Base-by-base conservation (phyloP, 2,888 invertebrate species). In the Subacronicta megacephala region DNA sequence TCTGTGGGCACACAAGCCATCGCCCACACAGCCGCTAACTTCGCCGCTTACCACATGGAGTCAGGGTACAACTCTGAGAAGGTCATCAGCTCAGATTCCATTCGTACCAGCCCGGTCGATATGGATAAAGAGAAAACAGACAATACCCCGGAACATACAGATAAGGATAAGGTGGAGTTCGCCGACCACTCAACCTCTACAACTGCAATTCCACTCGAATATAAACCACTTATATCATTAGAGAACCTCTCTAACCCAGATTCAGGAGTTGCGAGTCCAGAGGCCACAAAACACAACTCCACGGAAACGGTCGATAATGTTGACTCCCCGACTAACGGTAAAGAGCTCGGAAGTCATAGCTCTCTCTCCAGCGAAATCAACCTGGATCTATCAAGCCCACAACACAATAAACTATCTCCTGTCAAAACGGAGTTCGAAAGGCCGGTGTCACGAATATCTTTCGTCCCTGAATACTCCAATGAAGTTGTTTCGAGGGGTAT, bases 31-130 rank as follows among this genome's bases (percentile, higher is more conserved):
- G 85, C 94, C 42, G 85, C 95, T 64, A 90, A 90, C 90, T 94
- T 94, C 74, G 92, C 94, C 0, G 88, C 91, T 3, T 93, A 93
- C 80, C 92, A 92, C 75, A 94, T 95, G 80, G 96, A 96, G 79
- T 96, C 96, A 0, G 96, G 96, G 0, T 96, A 96, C 78, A 96
- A 96, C 85, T 96, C 93, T 0, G 93, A 92, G 49, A 93, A 93
- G 56, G 89, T 92, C 23, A 88, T 92, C 73, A 92, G 90, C 72
- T 90, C 93, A 0, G 93, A 94, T 55, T 94, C 94, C 33, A 92
- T 93, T 61, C 84, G 93, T 38, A 92, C 92, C 47, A 93, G 92
- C 68, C 94, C 94, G 0, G 89, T 93, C 0, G 92, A 94, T 23
- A 71, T 91, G 36, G 89, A 90, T n/a, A 93, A 92, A 41, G 95